Evolutionary conservation across 2,113 vertebrate genomes (phyloP).

Genomic region (Dicaeum eximium): DNA sequence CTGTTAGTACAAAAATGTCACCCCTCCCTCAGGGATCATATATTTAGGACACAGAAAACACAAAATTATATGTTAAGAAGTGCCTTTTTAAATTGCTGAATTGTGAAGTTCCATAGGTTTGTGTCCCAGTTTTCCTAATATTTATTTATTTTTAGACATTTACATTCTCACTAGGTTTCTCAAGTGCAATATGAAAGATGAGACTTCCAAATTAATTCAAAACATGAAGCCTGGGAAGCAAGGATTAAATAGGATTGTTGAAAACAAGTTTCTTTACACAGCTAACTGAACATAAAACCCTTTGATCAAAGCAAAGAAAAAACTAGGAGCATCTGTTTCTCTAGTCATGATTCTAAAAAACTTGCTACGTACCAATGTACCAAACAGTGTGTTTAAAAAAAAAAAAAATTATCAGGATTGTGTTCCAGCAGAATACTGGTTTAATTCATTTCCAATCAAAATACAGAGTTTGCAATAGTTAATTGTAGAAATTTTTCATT

Average conservation of each 20-base stretch:
- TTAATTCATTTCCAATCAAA: background rate
- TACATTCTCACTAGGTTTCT: background rate
- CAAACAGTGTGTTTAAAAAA: background rate
- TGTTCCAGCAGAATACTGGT: background rate
- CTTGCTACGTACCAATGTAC: background rate
- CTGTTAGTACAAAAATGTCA: background rate
- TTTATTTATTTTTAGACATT: background rate
- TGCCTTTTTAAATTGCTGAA: background rate
- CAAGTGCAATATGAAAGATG: background rate
- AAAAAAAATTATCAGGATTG: background rate
- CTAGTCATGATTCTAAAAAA: background rate
- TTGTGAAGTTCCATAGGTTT: background rate
- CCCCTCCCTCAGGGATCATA: background rate
- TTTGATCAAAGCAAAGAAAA: background rate
- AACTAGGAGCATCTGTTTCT: background rate
- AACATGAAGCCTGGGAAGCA: background rate
- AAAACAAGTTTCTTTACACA: background rate
- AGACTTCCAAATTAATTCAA: background rate
- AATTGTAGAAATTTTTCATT: background rate
- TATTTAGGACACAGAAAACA: background rate
- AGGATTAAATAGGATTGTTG: background rate
- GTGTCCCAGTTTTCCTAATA: background rate
- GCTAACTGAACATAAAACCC: background rate
- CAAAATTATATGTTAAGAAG: background rate
- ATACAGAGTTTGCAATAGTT: background rate